A percentile compares a stretch with the other conserved stretches of the same genome.
Conservation (phyloP, 2,888 invertebrate species). For the Tricholauxania praeusta region DNA sequence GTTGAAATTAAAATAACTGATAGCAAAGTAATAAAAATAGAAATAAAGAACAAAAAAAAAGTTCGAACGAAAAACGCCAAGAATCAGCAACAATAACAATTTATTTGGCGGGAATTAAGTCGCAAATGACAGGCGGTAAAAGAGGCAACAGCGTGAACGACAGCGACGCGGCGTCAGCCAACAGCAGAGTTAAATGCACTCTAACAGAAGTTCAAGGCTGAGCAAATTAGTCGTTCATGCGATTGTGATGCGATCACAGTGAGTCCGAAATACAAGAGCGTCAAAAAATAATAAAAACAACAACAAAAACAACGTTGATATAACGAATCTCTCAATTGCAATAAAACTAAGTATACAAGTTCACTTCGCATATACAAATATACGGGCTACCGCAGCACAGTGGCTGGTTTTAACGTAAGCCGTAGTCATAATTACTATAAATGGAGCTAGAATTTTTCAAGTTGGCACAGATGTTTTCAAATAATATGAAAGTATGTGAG, state of each 20-base stretch:
- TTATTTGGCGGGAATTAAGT: too few species aligned
- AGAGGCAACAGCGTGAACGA: not conserved
- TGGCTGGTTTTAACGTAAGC: not conserved
- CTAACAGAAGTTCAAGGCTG: constrained; percentile 68
- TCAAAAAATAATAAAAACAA: constrained; percentile 11
- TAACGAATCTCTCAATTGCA: too few species aligned
- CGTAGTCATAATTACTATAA: not conserved
- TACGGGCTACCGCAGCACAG: not conserved
- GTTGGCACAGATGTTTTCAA: too few species aligned
- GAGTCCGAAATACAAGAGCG: not conserved
- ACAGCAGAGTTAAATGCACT: constrained; percentile 64
- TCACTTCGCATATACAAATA: too few species aligned
- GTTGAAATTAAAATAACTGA: too few species aligned
- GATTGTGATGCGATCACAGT: constrained; percentile 15
- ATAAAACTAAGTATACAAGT: too few species aligned
- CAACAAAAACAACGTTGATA: constrained; percentile 7
- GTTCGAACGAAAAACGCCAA: not conserved
- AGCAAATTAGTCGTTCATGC: constrained; percentile 60
- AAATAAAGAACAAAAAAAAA: too few species aligned
- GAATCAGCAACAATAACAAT: not conserved
- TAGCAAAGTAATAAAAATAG: too few species aligned
- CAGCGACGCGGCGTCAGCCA: not conserved
- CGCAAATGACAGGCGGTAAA: too few species aligned
- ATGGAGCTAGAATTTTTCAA: too few species aligned
- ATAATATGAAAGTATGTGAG: too few species aligned